Percentiles rank a stretch among this genome's conserved stretches.
These are phyloP conservation scores for Lordiphosa stackelbergi DNA, from an alignment of 1,140 invertebrate genomes.

Conservation along the genomic window DNA sequence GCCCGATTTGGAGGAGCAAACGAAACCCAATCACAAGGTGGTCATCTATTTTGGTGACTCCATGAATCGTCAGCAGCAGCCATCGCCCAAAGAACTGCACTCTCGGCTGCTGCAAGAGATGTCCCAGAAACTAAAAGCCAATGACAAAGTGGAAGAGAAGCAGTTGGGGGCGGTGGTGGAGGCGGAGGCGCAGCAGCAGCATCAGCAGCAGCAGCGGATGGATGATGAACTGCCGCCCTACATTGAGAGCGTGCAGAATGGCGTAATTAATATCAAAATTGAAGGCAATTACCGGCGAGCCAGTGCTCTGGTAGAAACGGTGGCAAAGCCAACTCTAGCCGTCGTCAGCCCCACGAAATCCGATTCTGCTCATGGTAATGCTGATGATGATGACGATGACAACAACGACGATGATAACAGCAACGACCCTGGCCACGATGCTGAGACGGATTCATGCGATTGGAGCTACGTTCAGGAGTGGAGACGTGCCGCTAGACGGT, in stretches of 20 bases:
- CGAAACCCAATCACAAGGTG: conserved; percentile 80
- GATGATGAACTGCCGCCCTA: conserved; percentile 79
- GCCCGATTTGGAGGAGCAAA: conserved; percentile 47
- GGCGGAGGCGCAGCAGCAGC: background rate
- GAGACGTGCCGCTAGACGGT: conserved; percentile 78
- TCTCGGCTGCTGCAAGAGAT: conserved; percentile 63
- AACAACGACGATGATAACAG: conserved; percentile 59
- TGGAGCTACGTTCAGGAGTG: conserved; percentile 87
- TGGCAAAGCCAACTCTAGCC: conserved; percentile 68
- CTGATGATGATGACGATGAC: conserved; percentile 52
- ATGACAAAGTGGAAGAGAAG: conserved; percentile 19
- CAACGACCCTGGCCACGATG: conserved; percentile 70
- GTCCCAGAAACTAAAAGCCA: conserved; percentile 57
- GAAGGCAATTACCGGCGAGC: conserved; percentile 82
- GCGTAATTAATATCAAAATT: conserved; percentile 82
- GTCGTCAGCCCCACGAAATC: conserved; percentile 76
- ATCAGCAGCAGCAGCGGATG: conserved; percentile 10
- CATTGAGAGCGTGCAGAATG: conserved; percentile 78
- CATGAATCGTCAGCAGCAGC: conserved; percentile 74
- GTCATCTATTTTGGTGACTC: conserved; percentile 85
- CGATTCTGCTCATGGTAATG: conserved; percentile 77
- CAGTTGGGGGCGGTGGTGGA: background rate
- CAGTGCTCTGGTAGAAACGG: conserved; percentile 79
- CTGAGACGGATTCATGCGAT: conserved; percentile 79
- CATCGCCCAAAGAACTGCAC: conserved; percentile 45